These are phyloP conservation scores for Elgonia sp. DNA, from an alignment of 2,888 invertebrate species.

Conservation along the genomic window DNA sequence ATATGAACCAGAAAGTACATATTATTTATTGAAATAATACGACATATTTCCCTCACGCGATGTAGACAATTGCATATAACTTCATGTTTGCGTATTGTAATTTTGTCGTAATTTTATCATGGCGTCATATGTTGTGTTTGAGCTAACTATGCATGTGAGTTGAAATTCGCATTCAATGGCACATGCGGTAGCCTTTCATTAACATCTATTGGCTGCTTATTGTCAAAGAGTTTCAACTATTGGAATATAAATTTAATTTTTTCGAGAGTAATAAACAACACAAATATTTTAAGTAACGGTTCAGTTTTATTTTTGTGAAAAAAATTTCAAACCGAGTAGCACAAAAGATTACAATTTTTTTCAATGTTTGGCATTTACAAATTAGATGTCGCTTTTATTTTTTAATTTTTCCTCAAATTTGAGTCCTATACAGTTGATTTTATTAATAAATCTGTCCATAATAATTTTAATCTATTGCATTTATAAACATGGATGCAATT, in stretches of 20 bases:
- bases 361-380: neutral
- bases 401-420: conserved; percentile 2
- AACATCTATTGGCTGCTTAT: no score
- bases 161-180: conserved; percentile 22
- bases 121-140: conserved; percentile 28
- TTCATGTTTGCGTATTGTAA: conserved; percentile 39
- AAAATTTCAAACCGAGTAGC: conserved; percentile 52
- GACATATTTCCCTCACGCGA: neutral
- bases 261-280: conserved; percentile 1
- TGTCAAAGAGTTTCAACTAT: no score
- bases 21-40: neutral
- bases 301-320: conserved; percentile 66
- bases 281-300: conserved; percentile 56
- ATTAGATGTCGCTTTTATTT: neutral
- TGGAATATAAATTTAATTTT: neutral
- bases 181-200: neutral
- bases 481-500: conserved; percentile 16
- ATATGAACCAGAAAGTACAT: no score
- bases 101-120: conserved; percentile 43
- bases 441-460: conserved; percentile 14
- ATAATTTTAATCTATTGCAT: conserved; percentile 7
- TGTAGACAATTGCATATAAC: conserved; percentile 19
- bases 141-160: conserved; percentile 22
- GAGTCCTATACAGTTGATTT: neutral
- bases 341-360: conserved; percentile 52